Conservation (phyloP, 2,113 vertebrate species). For the Gymnobelideus leadbeateri region DNA sequence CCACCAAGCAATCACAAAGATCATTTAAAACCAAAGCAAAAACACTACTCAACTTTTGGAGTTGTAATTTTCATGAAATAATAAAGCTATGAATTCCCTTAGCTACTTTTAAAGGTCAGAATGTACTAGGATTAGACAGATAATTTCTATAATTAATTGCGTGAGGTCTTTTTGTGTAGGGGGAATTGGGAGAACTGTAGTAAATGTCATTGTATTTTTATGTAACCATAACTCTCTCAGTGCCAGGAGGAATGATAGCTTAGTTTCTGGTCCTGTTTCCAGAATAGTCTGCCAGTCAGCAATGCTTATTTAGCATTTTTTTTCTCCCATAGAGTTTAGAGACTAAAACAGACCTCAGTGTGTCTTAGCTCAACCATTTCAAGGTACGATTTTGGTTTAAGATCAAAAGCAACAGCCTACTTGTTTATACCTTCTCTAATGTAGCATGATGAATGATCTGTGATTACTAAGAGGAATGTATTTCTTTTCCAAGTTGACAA, state of each 20-base stretch:
- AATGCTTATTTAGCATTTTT: conserved; percentile 26
- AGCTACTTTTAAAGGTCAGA: conserved; percentile 50
- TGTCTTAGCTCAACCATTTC: conserved; percentile 38
- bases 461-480: conserved; percentile 12
- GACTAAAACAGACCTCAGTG: conserved; percentile 51
- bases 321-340: conserved; percentile 55
- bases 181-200: not conserved
- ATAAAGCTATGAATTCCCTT: conserved; percentile 3
- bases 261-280: conserved; percentile 48
- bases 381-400: conserved; percentile 44
- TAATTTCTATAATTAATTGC: not conserved
- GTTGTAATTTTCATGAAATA: not conserved
- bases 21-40: not conserved
- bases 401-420: conserved; percentile 26
- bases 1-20: not conserved
- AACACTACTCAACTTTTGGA: not conserved
- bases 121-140: conserved; percentile 43
- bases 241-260: conserved; percentile 16
- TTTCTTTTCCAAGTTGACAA: conserved; percentile 21
- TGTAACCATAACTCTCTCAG: conserved; percentile 20
- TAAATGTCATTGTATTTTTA: not conserved
- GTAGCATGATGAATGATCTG: conserved; percentile 63
- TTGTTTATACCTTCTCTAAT: conserved; percentile 64
- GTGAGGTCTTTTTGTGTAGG: not conserved
- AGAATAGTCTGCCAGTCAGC: not conserved